These are phyloP conservation scores for Rhodinocichla rosea DNA, from an alignment of 2,113 vertebrate genomes.

Conservation along the genomic window DNA sequence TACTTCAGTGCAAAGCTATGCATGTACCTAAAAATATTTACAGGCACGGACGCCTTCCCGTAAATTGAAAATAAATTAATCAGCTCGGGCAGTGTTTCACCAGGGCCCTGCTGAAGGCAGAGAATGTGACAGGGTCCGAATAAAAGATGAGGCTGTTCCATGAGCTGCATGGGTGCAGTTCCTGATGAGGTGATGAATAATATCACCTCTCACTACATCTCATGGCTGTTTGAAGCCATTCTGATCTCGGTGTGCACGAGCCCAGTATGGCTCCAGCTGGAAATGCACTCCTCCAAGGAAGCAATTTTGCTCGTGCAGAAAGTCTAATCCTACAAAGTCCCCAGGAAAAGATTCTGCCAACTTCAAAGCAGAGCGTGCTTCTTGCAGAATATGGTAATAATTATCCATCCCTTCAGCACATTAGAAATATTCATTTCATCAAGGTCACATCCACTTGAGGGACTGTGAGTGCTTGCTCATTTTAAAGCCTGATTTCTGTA, in stretches of 20 bases:
- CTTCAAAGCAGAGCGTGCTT: not conserved
- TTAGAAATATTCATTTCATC: not conserved
- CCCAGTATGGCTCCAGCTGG: not conserved
- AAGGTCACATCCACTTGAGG: not conserved
- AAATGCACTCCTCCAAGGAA: not conserved
- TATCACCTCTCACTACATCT: not conserved
- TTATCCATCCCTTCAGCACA: not conserved
- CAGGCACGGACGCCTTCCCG: not conserved
- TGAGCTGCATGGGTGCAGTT: not conserved
- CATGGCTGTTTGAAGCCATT: not conserved
- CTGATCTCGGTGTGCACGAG: not conserved
- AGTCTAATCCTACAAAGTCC: slow-evolving; percentile 10
- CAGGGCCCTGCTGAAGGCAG: not conserved
- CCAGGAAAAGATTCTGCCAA: not conserved
- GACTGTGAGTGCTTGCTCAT: not conserved
- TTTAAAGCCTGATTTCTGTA: not conserved
- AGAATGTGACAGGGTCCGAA: not conserved
- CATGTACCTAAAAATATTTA: not conserved
- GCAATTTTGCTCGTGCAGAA: not conserved
- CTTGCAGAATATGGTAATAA: not conserved
- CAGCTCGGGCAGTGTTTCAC: not conserved
- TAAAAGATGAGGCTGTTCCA: not conserved
- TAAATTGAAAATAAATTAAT: slow-evolving; percentile 22
- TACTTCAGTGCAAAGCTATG: not conserved
- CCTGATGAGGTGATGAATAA: slow-evolving; percentile 10